Conservation (phyloP, 2,113 vertebrate species). For the Panthera leo region DNA sequence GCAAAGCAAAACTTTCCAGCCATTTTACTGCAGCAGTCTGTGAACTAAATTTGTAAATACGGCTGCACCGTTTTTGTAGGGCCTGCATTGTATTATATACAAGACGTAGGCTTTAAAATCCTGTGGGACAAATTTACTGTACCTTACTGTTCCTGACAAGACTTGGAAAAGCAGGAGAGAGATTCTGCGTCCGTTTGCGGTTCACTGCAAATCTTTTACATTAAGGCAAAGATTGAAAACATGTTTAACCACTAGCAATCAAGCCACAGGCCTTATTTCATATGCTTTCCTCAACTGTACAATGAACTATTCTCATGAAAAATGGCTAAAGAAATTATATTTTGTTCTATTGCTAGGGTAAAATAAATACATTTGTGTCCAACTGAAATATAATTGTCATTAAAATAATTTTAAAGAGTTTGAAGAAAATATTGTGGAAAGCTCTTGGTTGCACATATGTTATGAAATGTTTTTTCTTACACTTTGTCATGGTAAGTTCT, state of each 20-base stretch:
- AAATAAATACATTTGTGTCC: constrained; percentile 95
- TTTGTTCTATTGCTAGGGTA: constrained; percentile 99
- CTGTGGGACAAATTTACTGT: constrained; percentile 93
- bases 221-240: constrained; percentile 94
- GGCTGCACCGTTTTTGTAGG: constrained; percentile 92
- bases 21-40: constrained; percentile 93
- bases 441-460: constrained; percentile 94
- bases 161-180: constrained; percentile 93
- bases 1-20: constrained; percentile 86
- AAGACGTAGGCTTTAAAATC: constrained; percentile 91
- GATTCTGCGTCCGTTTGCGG: constrained; percentile 90
- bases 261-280: constrained; percentile 99
- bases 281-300: constrained; percentile 98
- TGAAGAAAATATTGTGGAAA: constrained; percentile 96
- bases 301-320: constrained; percentile 96
- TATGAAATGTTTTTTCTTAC: constrained; percentile 92
- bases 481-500: constrained; percentile 92
- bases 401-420: constrained; percentile 94
- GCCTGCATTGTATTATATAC: constrained; percentile 97
- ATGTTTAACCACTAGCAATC: constrained; percentile 99
- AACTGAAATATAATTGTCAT: constrained; percentile 94
- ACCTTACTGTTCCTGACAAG: constrained; percentile 93
- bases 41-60: constrained; percentile 97
- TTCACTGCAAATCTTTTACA: constrained; percentile 90
- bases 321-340: constrained; percentile 99